Conservation (phyloP, 2,797 vertebrate genomes). For the Gephyroberyx darwinii region DNA sequence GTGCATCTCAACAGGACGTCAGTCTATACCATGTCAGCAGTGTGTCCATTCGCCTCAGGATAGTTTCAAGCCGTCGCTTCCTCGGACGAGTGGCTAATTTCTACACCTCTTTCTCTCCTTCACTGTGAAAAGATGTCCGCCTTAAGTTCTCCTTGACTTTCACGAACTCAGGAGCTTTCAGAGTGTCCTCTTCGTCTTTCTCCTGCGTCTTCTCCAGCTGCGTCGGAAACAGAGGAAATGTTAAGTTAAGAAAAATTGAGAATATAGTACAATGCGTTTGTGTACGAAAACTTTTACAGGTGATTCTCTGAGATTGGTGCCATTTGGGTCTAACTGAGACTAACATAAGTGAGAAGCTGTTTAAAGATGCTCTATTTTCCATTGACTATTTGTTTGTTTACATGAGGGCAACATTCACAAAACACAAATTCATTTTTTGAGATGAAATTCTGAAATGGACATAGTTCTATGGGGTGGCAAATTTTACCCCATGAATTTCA, state of each 20-base stretch:
- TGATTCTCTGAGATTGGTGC: too few relatives aligned
- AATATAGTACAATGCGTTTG: too few relatives aligned
- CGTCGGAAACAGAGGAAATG: constrained; percentile 31
- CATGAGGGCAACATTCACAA: too few relatives aligned
- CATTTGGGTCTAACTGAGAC: too few relatives aligned
- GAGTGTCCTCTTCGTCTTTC: constrained; percentile 76
- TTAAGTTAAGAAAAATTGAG: background rate
- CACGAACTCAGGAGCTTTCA: constrained; percentile 91
- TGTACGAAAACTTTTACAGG: too few relatives aligned
- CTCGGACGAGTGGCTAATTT: constrained; percentile 1
- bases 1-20: constrained; percentile 44
- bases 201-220: constrained; percentile 87
- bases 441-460: too few relatives aligned
- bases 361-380: too few relatives aligned
- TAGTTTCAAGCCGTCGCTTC: background rate
- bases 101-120: constrained; percentile 86
- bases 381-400: too few relatives aligned
- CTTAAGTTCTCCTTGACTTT: constrained; percentile 95
- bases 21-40: background rate
- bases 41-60: constrained; percentile 18
- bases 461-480: too few relatives aligned
- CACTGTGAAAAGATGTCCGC: constrained; percentile 81
- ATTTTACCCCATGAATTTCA: too few relatives aligned
- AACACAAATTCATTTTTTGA: too few relatives aligned
- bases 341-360: too few relatives aligned